Evolutionary conservation across 2,113 vertebrate genomes (phyloP).

Genomic region (Nyctibius bracteatus): DNA sequence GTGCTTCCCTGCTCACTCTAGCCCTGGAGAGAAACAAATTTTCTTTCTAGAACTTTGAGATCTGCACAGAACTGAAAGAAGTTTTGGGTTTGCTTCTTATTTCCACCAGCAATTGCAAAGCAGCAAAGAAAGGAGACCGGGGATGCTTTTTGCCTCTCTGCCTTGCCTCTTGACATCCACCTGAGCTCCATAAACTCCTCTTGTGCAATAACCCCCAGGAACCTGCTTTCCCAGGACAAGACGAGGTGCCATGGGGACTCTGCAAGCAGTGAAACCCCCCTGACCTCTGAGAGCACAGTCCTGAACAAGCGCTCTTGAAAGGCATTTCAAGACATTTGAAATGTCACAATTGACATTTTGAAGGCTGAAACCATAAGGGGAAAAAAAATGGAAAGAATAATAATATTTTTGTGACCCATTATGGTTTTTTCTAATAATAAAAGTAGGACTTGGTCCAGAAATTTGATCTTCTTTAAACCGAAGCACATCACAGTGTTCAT

Average conservation of each 20-base stretch:
- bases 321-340: too few relatives aligned
- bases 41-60: background rate
- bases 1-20: background rate
- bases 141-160: background rate
- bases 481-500: background rate
- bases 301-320: background rate
- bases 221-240: background rate
- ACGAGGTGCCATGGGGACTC: rapidly evolving
- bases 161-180: background rate
- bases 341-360: background rate
- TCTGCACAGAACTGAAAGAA: background rate
- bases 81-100: background rate
- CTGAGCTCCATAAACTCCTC: background rate
- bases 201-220: background rate
- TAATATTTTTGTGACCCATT: background rate
- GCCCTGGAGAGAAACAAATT: background rate
- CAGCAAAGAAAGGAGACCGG: background rate
- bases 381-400: background rate
- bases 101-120: background rate
- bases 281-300: background rate
- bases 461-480: background rate
- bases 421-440: background rate
- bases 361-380: background rate
- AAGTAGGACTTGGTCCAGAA: background rate
- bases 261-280: background rate